Conservation (phyloP, 2,888 invertebrate species). For the Caradrina clavipalpis region DNA sequence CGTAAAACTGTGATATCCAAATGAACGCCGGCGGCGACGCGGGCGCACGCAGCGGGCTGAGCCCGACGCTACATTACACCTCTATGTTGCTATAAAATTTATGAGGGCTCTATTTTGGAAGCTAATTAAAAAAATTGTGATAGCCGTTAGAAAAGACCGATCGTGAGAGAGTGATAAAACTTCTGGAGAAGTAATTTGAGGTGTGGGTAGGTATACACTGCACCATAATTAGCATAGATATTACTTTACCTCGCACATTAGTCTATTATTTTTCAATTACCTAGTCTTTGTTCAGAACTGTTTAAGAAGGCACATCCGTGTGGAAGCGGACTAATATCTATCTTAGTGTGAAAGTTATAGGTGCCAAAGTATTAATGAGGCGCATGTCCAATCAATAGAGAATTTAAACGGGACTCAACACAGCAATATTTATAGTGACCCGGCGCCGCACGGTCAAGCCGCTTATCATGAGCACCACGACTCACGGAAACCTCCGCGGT, state of each 20-base stretch:
- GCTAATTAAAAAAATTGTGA: slow-evolving; percentile 87
- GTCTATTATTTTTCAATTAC: slow-evolving; percentile 21
- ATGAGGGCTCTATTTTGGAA: slow-evolving; percentile 87
- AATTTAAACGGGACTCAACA: slow-evolving; percentile 76
- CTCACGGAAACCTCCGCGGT: slow-evolving; percentile 70
- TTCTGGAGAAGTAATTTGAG: slow-evolving; percentile 76
- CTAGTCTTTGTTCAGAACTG: not conserved
- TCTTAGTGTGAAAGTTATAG: slow-evolving; percentile 44
- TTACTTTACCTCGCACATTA: slow-evolving; percentile 50
- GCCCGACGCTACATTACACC: slow-evolving; percentile 76
- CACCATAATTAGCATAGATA: slow-evolving; percentile 64
- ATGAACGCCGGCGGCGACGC: slow-evolving; percentile 76
- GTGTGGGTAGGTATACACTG: slow-evolving; percentile 67
- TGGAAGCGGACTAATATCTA: slow-evolving; percentile 43
- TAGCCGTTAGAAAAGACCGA: slow-evolving; percentile 82
- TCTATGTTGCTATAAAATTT: slow-evolving; percentile 87
- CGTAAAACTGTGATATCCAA: slow-evolving; percentile 79
- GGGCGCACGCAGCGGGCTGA: slow-evolving; percentile 63
- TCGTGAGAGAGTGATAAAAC: slow-evolving; percentile 88
- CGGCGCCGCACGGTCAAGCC: slow-evolving; percentile 71
- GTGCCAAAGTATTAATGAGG: slow-evolving; percentile 70
- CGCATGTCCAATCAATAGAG: slow-evolving; percentile 72
- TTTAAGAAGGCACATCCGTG: slow-evolving; percentile 10
- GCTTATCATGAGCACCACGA: slow-evolving; percentile 71
- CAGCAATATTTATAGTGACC: slow-evolving; percentile 81